These are phyloP conservation scores for Mythimna ferrago DNA, from an alignment of 2,888 invertebrate species.

Conservation along the genomic window DNA sequence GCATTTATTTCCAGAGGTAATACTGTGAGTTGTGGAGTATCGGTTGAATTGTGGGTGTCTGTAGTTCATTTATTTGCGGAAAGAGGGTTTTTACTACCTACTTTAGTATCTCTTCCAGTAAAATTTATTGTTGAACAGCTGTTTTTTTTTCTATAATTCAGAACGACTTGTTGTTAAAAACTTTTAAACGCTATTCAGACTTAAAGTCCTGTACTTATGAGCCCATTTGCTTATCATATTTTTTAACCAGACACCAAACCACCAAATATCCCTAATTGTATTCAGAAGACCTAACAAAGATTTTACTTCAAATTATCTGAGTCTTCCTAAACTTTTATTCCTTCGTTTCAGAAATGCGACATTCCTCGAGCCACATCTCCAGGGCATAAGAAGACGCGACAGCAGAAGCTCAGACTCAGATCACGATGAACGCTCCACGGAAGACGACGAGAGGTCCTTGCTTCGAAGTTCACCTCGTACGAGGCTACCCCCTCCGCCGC, in stretches of 20 bases:
- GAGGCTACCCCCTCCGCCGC: slow-evolving; percentile 86
- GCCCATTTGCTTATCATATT: too few species aligned
- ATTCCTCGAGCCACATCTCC: slow-evolving; percentile 94
- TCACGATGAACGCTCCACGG: slow-evolving; percentile 88
- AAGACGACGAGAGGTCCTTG: slow-evolving; percentile 86
- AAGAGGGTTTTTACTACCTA: not conserved
- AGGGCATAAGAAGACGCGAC: slow-evolving; percentile 90
- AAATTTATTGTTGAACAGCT: not conserved
- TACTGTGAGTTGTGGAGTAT: slow-evolving; percentile 35
- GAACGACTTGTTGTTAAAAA: too few species aligned
- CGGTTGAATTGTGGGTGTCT: slow-evolving; percentile 21
- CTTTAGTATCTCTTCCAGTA: not conserved
- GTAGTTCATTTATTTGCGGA: slow-evolving; percentile 11
- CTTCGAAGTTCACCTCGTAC: slow-evolving; percentile 86
- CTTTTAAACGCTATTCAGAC: too few species aligned
- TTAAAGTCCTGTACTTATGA: too few species aligned
- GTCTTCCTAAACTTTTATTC: not conserved
- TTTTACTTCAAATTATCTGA: too few species aligned
- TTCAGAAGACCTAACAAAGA: too few species aligned
- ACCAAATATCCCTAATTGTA: too few species aligned
- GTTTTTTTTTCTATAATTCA: not conserved
- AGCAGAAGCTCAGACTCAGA: slow-evolving; percentile 88
- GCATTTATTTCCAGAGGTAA: slow-evolving; percentile 54
- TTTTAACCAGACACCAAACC: not conserved
- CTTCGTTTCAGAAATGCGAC: slow-evolving; percentile 93